Evolutionary conservation across 2,888 invertebrate genomes (phyloP).

Genomic region (Endomychus coccineus): DNA sequence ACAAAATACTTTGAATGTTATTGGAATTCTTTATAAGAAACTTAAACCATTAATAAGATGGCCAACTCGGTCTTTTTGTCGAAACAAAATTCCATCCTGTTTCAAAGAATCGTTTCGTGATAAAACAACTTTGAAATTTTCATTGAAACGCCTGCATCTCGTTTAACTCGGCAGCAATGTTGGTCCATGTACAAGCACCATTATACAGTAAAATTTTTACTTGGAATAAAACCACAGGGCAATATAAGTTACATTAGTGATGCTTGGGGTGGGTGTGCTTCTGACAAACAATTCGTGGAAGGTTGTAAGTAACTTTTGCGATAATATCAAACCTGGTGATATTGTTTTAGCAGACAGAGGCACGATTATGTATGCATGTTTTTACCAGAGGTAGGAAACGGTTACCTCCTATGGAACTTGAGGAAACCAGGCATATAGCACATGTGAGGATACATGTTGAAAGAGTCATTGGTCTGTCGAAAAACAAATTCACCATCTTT

Average conservation of each 20-base stretch:
- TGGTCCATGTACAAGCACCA: constrained; percentile 19
- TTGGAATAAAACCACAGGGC: constrained; percentile 17
- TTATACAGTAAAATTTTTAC: constrained; percentile 16
- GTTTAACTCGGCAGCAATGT: constrained; percentile 9
- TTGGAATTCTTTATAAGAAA: neutral
- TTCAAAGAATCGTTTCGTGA: constrained; percentile 11
- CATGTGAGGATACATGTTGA: constrained; percentile 17
- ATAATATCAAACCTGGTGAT: constrained; percentile 11
- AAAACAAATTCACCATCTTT: no score
- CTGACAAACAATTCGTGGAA: constrained; percentile 13
- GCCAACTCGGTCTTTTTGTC: neutral
- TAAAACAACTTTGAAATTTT: constrained; percentile 16
- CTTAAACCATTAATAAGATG: no score
- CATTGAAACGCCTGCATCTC: constrained; percentile 12
- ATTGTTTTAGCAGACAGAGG: constrained; percentile 14
- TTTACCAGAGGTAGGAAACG: constrained; percentile 14
- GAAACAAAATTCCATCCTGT: constrained; percentile 5
- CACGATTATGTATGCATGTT: constrained; percentile 10
- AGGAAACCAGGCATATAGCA: constrained; percentile 15
- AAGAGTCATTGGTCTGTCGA: constrained; percentile 14
- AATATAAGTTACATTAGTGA: constrained; percentile 14
- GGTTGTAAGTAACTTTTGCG: constrained; percentile 5
- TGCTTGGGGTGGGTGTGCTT: constrained; percentile 12
- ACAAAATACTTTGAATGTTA: constrained; percentile 6
- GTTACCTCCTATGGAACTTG: constrained; percentile 13